phyloP scores from a whole-genome alignment of 2,797 vertebrate species.

The Molossus molossus region DNA sequence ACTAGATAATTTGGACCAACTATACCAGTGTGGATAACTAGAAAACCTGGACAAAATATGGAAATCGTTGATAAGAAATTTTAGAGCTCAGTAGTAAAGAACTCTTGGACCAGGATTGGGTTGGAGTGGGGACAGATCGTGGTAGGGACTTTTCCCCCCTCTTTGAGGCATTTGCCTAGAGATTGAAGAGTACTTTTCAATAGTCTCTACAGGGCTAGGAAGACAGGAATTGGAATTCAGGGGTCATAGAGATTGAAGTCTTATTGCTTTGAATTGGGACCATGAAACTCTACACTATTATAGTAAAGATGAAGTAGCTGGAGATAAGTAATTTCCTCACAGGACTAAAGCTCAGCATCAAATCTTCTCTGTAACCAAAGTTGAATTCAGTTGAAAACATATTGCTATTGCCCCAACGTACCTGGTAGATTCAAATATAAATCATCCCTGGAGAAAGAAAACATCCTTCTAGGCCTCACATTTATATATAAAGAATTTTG shows the following conservation, averaged over 20 bases:
- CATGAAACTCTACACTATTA: not conserved
- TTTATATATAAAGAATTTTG: slow-evolving; percentile 18
- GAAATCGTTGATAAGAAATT: not conserved
- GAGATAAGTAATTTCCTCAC: not conserved
- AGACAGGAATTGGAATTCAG: not conserved
- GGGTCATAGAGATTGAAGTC: not conserved
- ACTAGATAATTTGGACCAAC: not conserved
- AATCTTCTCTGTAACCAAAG: not conserved
- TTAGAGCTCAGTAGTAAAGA: slow-evolving; percentile 12
- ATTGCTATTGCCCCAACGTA: not conserved
- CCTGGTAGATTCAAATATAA: slow-evolving; percentile 5
- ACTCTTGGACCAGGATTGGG: not conserved
- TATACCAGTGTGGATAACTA: not conserved
- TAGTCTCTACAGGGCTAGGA: not conserved
- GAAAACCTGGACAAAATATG: not conserved
- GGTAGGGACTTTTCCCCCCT: not conserved
- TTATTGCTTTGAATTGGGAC: not conserved
- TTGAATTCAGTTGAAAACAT: slow-evolving; percentile 36
- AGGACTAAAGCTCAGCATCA: not conserved
- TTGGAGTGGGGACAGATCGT: not conserved
- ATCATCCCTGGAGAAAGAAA: not conserved
- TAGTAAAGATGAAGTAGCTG: not conserved
- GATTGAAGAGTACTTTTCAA: not conserved
- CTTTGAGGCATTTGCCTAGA: not conserved
- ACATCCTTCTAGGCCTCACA: not conserved